phyloP scores from a whole-genome alignment of 2,113 vertebrate genomes.

The Cryptotis parvus region DNA sequence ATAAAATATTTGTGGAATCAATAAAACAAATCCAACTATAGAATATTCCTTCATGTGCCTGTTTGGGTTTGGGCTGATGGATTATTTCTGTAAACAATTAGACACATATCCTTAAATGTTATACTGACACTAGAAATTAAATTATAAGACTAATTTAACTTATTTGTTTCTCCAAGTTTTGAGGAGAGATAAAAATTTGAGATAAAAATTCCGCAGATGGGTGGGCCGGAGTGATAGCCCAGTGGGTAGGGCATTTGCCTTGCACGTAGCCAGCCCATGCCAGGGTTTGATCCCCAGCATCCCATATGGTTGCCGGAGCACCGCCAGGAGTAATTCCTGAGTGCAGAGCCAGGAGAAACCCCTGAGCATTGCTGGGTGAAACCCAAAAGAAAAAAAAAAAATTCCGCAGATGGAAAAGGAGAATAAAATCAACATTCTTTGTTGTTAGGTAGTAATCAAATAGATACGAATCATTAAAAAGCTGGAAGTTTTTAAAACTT shows the following conservation, averaged over 20 bases:
- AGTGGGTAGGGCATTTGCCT: no score
- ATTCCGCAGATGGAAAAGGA: not conserved
- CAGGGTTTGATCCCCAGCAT: no score
- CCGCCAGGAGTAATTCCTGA: no score
- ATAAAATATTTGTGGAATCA: conserved; percentile 46
- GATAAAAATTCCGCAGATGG: not conserved
- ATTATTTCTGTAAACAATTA: conserved; percentile 43
- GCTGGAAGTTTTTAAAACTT: not conserved
- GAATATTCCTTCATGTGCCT: conserved; percentile 8
- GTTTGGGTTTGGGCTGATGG: not conserved
- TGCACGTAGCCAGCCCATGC: no score
- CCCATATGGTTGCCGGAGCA: no score
- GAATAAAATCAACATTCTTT: not conserved
- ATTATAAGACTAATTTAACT: not conserved
- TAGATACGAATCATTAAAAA: not conserved
- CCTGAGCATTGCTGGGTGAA: no score
- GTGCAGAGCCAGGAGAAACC: no score
- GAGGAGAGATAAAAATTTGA: not conserved
- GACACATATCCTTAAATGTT: not conserved
- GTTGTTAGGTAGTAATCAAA: not conserved
- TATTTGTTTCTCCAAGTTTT: not conserved
- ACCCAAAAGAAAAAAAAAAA: no score
- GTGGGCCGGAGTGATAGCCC: no score
- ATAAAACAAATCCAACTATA: conserved; percentile 26
- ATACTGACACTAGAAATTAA: conserved; percentile 27